phyloP scores from a whole-genome alignment of 2,888 invertebrate species.

The Drosophila atripex region DNA sequence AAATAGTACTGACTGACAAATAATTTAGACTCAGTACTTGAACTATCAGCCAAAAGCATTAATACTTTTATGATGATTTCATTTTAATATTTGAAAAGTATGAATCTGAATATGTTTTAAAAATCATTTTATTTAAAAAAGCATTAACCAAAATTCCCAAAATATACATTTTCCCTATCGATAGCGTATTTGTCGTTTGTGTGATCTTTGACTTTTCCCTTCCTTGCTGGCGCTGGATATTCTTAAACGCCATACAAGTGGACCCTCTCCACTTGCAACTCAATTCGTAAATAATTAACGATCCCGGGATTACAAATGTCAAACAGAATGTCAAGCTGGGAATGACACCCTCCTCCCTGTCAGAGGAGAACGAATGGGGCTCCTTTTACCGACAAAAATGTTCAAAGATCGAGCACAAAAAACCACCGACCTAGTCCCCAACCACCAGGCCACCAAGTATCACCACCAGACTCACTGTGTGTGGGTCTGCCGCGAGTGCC shows the following conservation, averaged over 20 bases:
- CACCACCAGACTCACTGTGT: constrained; percentile 54
- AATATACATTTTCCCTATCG: not conserved
- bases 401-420: constrained; percentile 50
- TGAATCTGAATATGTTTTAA: too few relatives aligned
- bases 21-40: not conserved
- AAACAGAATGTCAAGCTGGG: constrained; percentile 82
- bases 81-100: too few relatives aligned
- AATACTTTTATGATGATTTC: too few relatives aligned
- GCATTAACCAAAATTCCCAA: not conserved
- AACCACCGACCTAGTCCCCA: constrained; percentile 45
- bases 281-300: constrained; percentile 83
- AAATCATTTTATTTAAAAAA: not conserved
- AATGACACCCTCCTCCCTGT: constrained; percentile 17
- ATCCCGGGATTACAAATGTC: constrained; percentile 83
- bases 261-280: constrained; percentile 60
- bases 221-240: constrained; percentile 25
- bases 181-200: constrained; percentile 60
- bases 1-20: not conserved
- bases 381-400: constrained; percentile 45
- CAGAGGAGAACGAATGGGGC: constrained; percentile 12
- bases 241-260: not conserved
- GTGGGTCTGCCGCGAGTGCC: constrained; percentile 70
- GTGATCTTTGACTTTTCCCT: constrained; percentile 58
- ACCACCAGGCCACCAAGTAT: constrained; percentile 12
- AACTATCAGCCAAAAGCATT: too few relatives aligned